Evolutionary conservation across 1,140 invertebrate species (phyloP).

Genomic region (Sogatella furcifera): DNA sequence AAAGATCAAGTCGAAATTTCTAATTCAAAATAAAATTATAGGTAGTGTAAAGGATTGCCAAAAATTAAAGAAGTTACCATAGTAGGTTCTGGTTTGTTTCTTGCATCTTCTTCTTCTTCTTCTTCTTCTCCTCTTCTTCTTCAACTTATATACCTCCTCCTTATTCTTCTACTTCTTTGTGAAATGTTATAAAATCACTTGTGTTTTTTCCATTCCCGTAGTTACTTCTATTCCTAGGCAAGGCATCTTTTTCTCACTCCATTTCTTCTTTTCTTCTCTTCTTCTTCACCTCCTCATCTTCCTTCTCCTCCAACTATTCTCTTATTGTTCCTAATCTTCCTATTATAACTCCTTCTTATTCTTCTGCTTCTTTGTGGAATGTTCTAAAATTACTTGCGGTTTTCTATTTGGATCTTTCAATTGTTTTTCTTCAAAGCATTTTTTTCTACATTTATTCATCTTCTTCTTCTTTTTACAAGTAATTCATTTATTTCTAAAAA

Average conservation of each 20-base stretch:
- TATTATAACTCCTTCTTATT: background rate
- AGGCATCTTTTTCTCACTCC: background rate
- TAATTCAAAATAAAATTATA: no score
- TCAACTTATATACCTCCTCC: background rate
- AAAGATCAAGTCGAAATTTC: no score
- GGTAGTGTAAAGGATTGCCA: no score
- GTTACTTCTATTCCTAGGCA: no score
- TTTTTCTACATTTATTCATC: background rate
- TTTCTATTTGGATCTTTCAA: no score
- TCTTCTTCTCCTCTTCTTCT: background rate
- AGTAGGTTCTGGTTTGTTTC: background rate
- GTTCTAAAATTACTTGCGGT: no score
- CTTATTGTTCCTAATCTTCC: background rate
- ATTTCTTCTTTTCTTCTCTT: background rate
- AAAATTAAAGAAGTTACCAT: no score
- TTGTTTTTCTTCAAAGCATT: background rate
- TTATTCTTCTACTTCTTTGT: background rate
- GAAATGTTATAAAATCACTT: no score
- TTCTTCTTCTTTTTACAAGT: background rate
- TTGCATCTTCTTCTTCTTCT: background rate
- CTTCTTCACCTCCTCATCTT: background rate
- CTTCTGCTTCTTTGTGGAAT: background rate
- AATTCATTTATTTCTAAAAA: background rate
- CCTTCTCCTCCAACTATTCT: background rate
- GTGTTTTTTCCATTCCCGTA: no score